Evolutionary conservation across 1,140 invertebrate genomes (phyloP), one percentile per base, ranked within the genome.

Genomic region (Eciton burchellii): DNA sequence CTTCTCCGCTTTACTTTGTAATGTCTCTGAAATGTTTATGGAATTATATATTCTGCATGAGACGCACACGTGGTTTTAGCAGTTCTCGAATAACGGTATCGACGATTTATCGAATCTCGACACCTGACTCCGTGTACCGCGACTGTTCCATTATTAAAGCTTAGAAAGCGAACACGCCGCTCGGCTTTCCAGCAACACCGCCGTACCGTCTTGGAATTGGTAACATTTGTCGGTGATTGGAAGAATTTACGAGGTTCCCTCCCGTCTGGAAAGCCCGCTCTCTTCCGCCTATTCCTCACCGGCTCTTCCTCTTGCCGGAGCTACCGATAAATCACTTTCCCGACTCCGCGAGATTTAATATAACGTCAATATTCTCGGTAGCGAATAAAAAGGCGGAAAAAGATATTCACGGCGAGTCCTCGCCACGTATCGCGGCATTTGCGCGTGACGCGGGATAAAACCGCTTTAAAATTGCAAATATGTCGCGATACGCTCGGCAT

Each of bases 191-290:
- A 82, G 60, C 49, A 52, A 68, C 63, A 56, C 52, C 79, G 83
- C 52, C 79, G 83, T 86, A 87, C 87, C n/a, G 85, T 89, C 87
- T 82, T 68, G 82, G 85, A 89, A 90, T 91, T 89, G 87, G 90
- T 88, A 90, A 91, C 90, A 91, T 92, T 92, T 91, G 91, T 91
- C 88, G 86, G 89, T 90, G 91, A 91, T 92, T 91, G 89, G 89
- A 89, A 89, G 85, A 91, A 92, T 91, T 91, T 90, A 92, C 87
- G 86, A 89, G 88, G 60, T 85, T 81, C 74, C 83, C 84, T 82
- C 71, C 47, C 47, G 56, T 73, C 59, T 52, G 49, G 43, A 21
- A n/a, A 43, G 68, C 66, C 56, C 57, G 26, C 73, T 65, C 71
- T 79, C 71, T 79, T 72, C 84, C 83, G 65, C 83, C 88, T 84